These are phyloP conservation scores for Chrysolina oricalcia DNA, from an alignment of 2,888 invertebrate genomes.

Conservation along the genomic window DNA sequence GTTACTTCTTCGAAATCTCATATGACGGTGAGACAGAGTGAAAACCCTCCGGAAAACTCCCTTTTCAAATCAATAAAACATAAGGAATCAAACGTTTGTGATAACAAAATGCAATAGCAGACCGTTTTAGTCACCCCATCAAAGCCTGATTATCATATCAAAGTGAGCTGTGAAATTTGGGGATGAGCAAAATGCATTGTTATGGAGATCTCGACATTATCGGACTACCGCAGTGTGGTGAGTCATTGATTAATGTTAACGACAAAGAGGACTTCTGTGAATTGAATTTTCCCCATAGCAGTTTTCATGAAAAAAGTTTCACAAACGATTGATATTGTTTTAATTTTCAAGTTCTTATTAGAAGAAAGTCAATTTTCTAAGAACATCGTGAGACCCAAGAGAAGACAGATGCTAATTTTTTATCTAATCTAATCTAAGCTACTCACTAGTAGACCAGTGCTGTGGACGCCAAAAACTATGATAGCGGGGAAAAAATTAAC, in stretches of 20 bases:
- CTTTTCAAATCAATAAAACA: conserved; percentile 26
- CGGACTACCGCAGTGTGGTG: conserved; percentile 49
- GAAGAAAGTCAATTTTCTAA: too few relatives aligned
- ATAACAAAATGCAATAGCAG: conserved; percentile 33
- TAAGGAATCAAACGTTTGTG: conserved; percentile 36
- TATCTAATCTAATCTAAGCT: too few relatives aligned
- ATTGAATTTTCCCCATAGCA: neutral
- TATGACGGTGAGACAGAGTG: neutral
- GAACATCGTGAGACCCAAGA: too few relatives aligned
- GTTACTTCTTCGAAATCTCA: neutral
- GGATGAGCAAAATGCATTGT: conserved; percentile 61
- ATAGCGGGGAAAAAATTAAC: too few relatives aligned
- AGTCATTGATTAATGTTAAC: neutral
- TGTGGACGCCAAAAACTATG: too few relatives aligned
- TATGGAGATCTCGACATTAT: conserved; percentile 67
- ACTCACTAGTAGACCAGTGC: too few relatives aligned
- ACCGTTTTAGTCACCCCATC: conserved; percentile 44
- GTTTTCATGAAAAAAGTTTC: too few relatives aligned
- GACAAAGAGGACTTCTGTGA: neutral
- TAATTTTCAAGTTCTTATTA: too few relatives aligned
- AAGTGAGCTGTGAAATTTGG: conserved; percentile 64
- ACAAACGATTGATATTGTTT: too few relatives aligned
- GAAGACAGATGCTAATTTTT: too few relatives aligned
- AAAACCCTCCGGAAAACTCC: neutral
- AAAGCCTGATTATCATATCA: conserved; percentile 68